These are phyloP conservation scores for Nomada fabriciana DNA, from an alignment of 2,888 invertebrate species.

Conservation along the genomic window DNA sequence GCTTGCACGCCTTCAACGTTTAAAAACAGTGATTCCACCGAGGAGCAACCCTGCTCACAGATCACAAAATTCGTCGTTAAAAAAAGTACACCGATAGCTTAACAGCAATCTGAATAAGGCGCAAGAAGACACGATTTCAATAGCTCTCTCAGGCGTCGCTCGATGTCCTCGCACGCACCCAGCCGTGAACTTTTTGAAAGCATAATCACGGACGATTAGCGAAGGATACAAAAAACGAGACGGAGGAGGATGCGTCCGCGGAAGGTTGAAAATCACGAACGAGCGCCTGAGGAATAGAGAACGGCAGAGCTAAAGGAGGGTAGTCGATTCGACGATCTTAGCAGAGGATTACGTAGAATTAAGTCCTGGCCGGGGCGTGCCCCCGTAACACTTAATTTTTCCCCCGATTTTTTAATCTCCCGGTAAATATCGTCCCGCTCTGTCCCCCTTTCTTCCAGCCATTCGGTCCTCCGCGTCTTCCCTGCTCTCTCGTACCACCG, in stretches of 20 bases:
- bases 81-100: not conserved
- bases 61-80: too few species aligned
- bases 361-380: slow-evolving; percentile 80
- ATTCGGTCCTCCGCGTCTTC: slow-evolving; percentile 55
- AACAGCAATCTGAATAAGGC: not conserved
- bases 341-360: slow-evolving; percentile 83
- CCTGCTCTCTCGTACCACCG: slow-evolving; percentile 71
- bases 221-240: slow-evolving; percentile 37
- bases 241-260: slow-evolving; percentile 7
- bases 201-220: slow-evolving; percentile 64
- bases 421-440: slow-evolving; percentile 83
- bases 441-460: slow-evolving; percentile 52
- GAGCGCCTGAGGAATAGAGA: slow-evolving; percentile 50
- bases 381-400: slow-evolving; percentile 85
- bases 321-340: slow-evolving; percentile 79
- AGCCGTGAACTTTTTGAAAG: slow-evolving; percentile 45
- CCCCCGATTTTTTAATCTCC: slow-evolving; percentile 85
- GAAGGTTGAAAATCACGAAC: slow-evolving; percentile 67
- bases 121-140: not conserved
- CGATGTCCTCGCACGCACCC: slow-evolving; percentile 20
- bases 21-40: too few species aligned
- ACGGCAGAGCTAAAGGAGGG: slow-evolving; percentile 40
- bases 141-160: not conserved
- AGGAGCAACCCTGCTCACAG: too few species aligned
- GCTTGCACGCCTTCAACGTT: too few species aligned